Percentiles rank a stretch among this genome's conserved stretches.
phyloP scores from a whole-genome alignment of 2,113 vertebrate genomes.

The Heterotis niloticus region DNA sequence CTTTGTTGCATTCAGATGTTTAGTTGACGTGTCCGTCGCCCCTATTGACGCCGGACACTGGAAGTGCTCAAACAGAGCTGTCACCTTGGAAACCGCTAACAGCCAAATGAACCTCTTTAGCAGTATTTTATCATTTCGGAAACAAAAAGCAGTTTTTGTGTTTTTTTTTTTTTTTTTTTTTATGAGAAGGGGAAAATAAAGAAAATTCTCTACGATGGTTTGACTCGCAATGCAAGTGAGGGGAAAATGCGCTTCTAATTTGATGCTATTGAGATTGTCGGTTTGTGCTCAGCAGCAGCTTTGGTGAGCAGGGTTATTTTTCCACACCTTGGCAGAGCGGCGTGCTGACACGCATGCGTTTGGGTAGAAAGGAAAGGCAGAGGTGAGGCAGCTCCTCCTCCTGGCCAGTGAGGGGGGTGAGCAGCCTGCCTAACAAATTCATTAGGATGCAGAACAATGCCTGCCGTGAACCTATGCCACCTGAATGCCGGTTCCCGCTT shows the following conservation, averaged over 20 bases:
- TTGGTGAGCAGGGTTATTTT: conserved; percentile 82
- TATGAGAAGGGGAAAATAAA: conserved; percentile 67
- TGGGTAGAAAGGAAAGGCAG: conserved; percentile 37
- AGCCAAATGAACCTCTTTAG: conserved; percentile 84
- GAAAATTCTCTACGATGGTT: conserved; percentile 59
- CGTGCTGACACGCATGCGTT: conserved; percentile 70
- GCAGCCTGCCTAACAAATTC: not conserved
- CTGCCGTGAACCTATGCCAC: conserved; percentile 26
- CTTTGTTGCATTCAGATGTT: conserved; percentile 66
- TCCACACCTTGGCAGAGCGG: conserved; percentile 44
- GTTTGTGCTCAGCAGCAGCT: conserved; percentile 67
- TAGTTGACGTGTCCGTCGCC: conserved; percentile 61
- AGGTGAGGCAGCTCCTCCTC: conserved; percentile 57
- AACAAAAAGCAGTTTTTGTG: conserved; percentile 19
- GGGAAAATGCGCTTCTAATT: conserved; percentile 74
- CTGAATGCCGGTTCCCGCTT: not conserved
- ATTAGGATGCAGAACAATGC: conserved; percentile 31
- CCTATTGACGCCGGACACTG: conserved; percentile 35
- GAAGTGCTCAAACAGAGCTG: conserved; percentile 51
- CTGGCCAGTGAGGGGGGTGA: conserved; percentile 36
- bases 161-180: too few species aligned
- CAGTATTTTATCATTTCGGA: conserved; percentile 82
- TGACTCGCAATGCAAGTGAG: not conserved
- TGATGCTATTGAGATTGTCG: conserved; percentile 75
- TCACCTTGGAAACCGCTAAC: conserved; percentile 88